A percentile compares a stretch with the other conserved stretches of the same genome.
Conservation (phyloP, 2,797 vertebrate genomes). For the Lepidocolaptes lacrymiger region DNA sequence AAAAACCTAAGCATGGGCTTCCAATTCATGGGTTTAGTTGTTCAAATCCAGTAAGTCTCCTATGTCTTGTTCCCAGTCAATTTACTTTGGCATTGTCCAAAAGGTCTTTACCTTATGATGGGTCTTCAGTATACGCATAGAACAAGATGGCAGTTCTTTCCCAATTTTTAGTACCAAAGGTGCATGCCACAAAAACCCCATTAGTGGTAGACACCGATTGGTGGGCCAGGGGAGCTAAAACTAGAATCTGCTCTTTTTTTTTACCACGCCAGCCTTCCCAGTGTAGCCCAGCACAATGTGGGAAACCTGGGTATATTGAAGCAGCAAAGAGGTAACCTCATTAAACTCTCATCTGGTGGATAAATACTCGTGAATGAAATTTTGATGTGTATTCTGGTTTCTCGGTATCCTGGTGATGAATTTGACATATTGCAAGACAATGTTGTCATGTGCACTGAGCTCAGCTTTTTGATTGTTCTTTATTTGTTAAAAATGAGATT, state of each 20-base stretch:
- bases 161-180: background rate
- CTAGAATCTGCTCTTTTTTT: background rate
- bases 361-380: background rate
- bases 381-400: background rate
- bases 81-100: background rate
- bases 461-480: background rate
- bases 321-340: background rate
- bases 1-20: background rate
- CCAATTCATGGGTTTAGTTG: background rate
- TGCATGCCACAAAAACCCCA: background rate
- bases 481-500: background rate
- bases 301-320: background rate
- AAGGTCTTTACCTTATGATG: background rate
- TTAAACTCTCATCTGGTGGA: background rate
- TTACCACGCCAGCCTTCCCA: background rate
- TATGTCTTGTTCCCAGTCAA: background rate
- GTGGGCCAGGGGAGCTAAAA: background rate
- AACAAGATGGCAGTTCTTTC: background rate
- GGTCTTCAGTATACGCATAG: background rate
- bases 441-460: background rate
- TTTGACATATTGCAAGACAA: background rate
- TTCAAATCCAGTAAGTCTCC: background rate
- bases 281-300: background rate
- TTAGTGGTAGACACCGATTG: background rate
- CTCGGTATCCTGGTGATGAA: background rate